phyloP scores from a whole-genome alignment of 2,888 invertebrate genomes.

The Polietes domitor region DNA sequence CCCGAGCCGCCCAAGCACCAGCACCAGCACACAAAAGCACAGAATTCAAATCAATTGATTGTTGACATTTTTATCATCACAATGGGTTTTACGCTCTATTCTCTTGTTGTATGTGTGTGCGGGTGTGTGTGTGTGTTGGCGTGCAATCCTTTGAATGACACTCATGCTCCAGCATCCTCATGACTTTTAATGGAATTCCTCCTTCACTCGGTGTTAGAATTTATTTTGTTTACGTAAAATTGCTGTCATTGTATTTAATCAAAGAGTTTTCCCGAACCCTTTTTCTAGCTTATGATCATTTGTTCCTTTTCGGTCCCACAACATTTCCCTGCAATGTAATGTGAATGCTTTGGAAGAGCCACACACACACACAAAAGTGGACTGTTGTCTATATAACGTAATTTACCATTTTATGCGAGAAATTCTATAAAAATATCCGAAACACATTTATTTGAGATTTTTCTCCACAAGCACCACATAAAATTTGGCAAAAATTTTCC shows the following conservation, averaged over 20 bases:
- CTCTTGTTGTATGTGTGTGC: constrained; percentile 1
- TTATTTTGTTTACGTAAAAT: constrained; percentile 10
- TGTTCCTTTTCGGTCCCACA: not conserved
- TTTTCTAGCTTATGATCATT: not conserved
- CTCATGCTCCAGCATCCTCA: not conserved
- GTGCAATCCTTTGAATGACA: constrained; percentile 8
- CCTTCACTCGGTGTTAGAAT: not conserved
- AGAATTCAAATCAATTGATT: constrained; percentile 64
- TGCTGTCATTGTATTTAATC: constrained; percentile 49
- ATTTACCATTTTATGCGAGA: not conserved
- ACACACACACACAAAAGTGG: not conserved
- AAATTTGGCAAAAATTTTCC: not conserved
- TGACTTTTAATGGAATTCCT: not conserved
- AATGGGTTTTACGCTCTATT: constrained; percentile 45
- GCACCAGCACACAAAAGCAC: too few species aligned
- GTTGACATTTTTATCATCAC: constrained; percentile 61
- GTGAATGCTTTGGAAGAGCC: not conserved
- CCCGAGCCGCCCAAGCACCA: too few species aligned
- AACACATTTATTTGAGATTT: not conserved
- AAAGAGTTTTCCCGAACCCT: constrained; percentile 14
- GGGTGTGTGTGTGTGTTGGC: constrained; percentile 16
- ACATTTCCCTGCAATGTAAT: not conserved
- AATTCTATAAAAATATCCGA: not conserved
- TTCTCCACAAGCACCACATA: not conserved
- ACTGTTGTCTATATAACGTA: not conserved